phyloP scores from a whole-genome alignment of 2,113 vertebrate genomes.

The Seriola quinqueradiata region DNA sequence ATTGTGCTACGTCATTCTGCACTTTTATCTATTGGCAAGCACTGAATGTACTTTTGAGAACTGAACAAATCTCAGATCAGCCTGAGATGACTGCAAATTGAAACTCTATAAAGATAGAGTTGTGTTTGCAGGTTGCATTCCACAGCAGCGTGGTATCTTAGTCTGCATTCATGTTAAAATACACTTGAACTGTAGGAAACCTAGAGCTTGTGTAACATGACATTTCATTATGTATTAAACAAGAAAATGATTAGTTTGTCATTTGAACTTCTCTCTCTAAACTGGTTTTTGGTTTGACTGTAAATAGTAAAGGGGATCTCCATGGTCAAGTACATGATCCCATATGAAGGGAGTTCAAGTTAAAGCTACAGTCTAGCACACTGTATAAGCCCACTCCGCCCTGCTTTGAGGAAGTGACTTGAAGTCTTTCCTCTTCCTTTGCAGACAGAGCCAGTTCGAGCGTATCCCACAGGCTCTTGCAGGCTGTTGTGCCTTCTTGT shows the following conservation, averaged over 20 bases:
- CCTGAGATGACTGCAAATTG: not conserved
- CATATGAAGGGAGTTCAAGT: constrained; percentile 9
- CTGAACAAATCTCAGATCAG: not conserved
- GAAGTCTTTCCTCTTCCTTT: constrained; percentile 61
- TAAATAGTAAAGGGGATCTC: not conserved
- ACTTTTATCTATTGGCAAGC: not conserved
- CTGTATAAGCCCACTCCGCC: not conserved
- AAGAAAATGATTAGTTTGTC: not conserved
- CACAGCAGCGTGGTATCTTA: not conserved
- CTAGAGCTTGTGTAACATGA: not conserved
- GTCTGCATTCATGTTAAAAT: not conserved
- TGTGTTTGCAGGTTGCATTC: not conserved
- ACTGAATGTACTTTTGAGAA: not conserved
- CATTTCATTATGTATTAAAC: not conserved
- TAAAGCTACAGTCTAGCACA: constrained; percentile 9
- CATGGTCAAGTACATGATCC: not conserved
- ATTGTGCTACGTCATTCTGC: too few species aligned
- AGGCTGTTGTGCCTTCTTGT: constrained; percentile 15
- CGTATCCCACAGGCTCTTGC: constrained; percentile 29
- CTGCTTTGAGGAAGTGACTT: constrained; percentile 62
- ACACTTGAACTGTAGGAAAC: not conserved
- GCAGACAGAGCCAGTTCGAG: constrained; percentile 40
- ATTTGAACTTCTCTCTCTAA: not conserved
- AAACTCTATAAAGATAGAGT: not conserved
- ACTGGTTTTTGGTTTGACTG: not conserved